These are phyloP conservation scores for Bombus pascuorum DNA, from an alignment of 1,140 invertebrate genomes.

Conservation along the genomic window DNA sequence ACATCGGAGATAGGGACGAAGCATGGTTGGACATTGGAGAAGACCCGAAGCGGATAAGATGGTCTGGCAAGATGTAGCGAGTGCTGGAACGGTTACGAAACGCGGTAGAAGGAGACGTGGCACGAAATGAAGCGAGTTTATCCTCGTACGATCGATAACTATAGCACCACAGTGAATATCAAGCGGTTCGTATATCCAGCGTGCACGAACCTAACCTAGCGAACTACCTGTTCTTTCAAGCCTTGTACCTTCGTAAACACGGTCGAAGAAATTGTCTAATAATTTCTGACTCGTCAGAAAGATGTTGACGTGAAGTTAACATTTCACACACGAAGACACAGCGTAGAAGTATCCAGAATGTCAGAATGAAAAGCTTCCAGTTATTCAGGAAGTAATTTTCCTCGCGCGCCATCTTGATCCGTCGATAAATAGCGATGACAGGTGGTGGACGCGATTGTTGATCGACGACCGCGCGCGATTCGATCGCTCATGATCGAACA, in stretches of 20 bases:
- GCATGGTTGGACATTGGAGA: neutral
- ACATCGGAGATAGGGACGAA: too few species aligned
- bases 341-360: neutral
- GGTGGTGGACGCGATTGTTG: conserved; percentile 45
- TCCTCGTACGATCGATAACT: conserved; percentile 64
- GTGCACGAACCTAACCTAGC: conserved; percentile 59
- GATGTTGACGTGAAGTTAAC: conserved; percentile 13
- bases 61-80: neutral
- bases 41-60: neutral
- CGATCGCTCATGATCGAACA: conserved; percentile 22
- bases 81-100: conserved; percentile 51
- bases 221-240: conserved; percentile 18
- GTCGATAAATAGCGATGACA: conserved; percentile 39
- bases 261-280: neutral
- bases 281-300: conserved; percentile 3
- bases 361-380: neutral
- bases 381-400: conserved; percentile 13
- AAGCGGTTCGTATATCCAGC: conserved; percentile 51
- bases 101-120: conserved; percentile 30
- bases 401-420: conserved; percentile 16
- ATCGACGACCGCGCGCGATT: conserved; percentile 33
- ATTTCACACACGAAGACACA: neutral
- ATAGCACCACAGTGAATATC: conserved; percentile 56
- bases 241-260: conserved; percentile 13
- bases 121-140: conserved; percentile 63